Evolutionary conservation across 2,113 vertebrate species (phyloP).

Genomic region (Mobula birostris): DNA sequence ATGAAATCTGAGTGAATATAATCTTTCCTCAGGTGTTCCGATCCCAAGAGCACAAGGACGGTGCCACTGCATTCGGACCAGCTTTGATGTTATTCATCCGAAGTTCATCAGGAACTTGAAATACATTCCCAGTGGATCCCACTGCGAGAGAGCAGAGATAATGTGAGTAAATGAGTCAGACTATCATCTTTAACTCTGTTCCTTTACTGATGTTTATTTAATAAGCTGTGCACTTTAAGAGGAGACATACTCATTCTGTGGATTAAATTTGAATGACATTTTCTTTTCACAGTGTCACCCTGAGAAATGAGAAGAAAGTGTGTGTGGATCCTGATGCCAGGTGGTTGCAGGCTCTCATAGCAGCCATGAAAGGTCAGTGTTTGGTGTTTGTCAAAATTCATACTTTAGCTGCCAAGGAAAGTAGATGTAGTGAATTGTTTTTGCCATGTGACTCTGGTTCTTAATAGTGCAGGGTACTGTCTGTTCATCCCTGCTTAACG

Average conservation of each 20-base stretch:
- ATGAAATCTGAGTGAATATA: neutral
- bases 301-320: constrained; percentile 37
- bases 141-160: constrained; percentile 10
- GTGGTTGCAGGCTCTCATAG: constrained; percentile 43
- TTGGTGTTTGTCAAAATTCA: neutral
- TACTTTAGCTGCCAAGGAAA: neutral
- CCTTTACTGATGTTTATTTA: neutral
- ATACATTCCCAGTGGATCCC: neutral
- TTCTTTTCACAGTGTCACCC: constrained; percentile 33
- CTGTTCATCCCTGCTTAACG: neutral
- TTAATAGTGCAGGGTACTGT: neutral
- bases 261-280: neutral
- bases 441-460: neutral
- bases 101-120: neutral
- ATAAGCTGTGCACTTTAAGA: neutral
- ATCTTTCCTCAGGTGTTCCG: neutral
- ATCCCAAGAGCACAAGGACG: neutral
- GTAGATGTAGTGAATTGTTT: neutral
- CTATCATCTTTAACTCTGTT: neutral
- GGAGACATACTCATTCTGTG: neutral
- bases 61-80: neutral
- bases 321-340: constrained; percentile 40
- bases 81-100: neutral
- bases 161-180: constrained; percentile 24
- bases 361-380: constrained; percentile 39